Conservation (phyloP, 1,140 invertebrate genomes). For the Venustaconcha ellipsiformis region DNA sequence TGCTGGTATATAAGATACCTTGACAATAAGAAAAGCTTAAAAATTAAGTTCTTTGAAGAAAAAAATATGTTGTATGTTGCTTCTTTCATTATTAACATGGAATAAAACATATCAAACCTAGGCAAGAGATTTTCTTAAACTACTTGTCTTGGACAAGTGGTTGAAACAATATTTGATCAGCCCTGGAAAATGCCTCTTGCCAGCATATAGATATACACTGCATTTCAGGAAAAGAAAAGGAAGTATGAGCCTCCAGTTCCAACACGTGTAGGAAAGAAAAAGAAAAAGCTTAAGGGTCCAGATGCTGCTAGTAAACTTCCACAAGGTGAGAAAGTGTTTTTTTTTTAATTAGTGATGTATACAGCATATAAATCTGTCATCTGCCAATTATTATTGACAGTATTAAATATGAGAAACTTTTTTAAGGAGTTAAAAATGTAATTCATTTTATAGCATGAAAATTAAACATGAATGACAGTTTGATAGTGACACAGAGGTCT, state of each 20-base stretch:
- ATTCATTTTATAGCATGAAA: too few species aligned
- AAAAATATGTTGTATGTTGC: too few species aligned
- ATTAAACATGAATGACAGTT: too few species aligned
- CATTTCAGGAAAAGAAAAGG: conserved; percentile 88
- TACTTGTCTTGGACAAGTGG: too few species aligned
- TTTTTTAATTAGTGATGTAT: background rate
- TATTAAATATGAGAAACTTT: too few species aligned
- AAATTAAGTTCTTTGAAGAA: too few species aligned
- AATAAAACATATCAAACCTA: background rate
- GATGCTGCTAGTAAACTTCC: conserved; percentile 98
- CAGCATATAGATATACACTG: background rate
- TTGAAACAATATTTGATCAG: background rate
- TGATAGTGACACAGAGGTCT: background rate
- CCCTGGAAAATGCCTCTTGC: background rate
- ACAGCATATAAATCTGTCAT: background rate
- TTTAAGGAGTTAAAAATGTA: too few species aligned
- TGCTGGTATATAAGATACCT: too few species aligned
- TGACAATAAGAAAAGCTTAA: too few species aligned
- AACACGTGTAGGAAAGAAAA: conserved; percentile 98
- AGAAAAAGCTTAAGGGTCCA: conserved; percentile 95
- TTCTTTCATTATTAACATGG: background rate
- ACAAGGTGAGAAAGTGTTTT: conserved; percentile 73
- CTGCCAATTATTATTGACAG: too few species aligned
- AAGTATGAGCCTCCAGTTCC: conserved; percentile 99
- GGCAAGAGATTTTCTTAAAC: background rate